Evolutionary conservation across 2,888 invertebrate genomes (phyloP).

Genomic region (Drosophila birchii): DNA sequence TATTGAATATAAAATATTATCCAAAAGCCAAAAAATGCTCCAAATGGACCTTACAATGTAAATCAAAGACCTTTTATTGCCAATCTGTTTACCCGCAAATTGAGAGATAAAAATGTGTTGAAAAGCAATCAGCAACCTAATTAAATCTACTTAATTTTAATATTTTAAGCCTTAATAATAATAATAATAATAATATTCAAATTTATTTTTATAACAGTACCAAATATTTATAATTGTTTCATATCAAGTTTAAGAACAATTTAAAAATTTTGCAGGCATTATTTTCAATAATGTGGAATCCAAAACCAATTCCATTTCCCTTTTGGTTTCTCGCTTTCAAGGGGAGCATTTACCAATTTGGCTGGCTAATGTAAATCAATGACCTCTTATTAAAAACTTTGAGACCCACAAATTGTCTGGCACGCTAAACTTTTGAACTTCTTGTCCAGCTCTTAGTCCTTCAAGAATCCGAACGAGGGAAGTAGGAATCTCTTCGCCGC

Average conservation of each 20-base stretch:
- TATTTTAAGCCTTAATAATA: no score
- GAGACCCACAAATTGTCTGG: conserved; percentile 73
- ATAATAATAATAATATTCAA: no score
- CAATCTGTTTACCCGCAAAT: neutral
- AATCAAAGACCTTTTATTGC: no score
- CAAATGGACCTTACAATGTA: neutral
- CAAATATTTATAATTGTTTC: neutral
- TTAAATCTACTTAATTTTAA: neutral
- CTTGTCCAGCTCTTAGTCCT: conserved; percentile 22
- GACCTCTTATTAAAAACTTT: conserved; percentile 80
- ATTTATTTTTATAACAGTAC: neutral
- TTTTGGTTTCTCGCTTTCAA: conserved; percentile 30
- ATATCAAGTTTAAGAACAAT: neutral
- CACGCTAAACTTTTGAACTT: conserved; percentile 73
- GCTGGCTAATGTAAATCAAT: conserved; percentile 72
- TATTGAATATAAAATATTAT: conserved; percentile 6
- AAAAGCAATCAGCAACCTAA: neutral
- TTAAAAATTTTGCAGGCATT: neutral
- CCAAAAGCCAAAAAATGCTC: neutral
- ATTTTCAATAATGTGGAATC: conserved; percentile 19
- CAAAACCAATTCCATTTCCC: conserved; percentile 32
- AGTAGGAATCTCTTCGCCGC: conserved; percentile 36
- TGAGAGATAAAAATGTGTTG: neutral
- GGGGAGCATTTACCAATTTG: conserved; percentile 50
- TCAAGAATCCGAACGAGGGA: conserved; percentile 3